Evolutionary conservation across 2,888 invertebrate genomes (phyloP), one percentile per base, ranked within the genome.

Genomic region (Orthosia incerta): DNA sequence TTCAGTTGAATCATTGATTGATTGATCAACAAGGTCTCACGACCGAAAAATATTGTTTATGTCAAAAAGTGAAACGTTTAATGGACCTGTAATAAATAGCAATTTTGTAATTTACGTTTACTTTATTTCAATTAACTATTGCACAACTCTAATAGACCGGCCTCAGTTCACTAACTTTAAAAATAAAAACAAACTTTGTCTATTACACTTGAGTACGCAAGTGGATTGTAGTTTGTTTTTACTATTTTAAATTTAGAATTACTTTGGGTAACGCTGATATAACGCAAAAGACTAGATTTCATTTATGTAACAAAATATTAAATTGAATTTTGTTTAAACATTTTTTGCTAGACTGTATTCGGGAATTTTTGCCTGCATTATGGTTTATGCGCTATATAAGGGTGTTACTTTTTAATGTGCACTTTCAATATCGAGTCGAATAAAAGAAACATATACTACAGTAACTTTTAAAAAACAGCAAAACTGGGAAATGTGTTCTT

Each of bases 161-260:
- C 60, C 39, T 46, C 74, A 75, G 63, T 76, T 59, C 59, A 74
- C 69, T 48, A 66, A 61, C 20, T 71, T 65, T 64, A 45, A 67
- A 85, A 85, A 80, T 60, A 79, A 75, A 74, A 70, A 64, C 13
- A 60, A 68, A 65, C 55, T 13, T 61, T 60, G 39, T 71, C 39
- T 15, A 67, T 51, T 68, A 79, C 82, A 82, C 74, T 76, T 63
- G 67, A 80, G 67, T 87, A 80, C 88, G 75, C 88, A 86, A 86
- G 81, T 76, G 39, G 76, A 77, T 31, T 74, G 57, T 46, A 13
- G 20, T 48, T 62, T 74, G 11, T 71, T 77, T 77, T 71, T 71
- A 5, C 64, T 66, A 61, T 60, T 80, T 48, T 31, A n/a, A 18
- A 50, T 4, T 11, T 11, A 55, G 60, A 79, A 77, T 77, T 69